Evolutionary conservation across 2,113 vertebrate species (phyloP), one percentile per base, ranked within the genome.

Genomic region (Capricornis sumatraensis): DNA sequence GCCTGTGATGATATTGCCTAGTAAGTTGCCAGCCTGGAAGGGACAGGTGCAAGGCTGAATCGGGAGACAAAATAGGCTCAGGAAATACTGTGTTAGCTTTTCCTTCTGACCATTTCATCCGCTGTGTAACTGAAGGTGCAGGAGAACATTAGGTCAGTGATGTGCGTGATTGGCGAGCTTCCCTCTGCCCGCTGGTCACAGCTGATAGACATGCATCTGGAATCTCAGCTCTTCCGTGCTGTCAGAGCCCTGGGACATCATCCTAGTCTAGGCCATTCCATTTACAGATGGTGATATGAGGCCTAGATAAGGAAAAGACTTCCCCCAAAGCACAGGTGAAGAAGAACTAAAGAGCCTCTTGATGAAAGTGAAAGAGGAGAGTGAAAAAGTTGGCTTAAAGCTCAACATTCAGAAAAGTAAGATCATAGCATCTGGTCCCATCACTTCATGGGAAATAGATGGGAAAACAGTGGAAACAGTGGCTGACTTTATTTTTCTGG

Each of bases 31-130:
- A 57, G 76, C 67, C 30, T 16, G 19, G 74, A 88, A 84, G 52
- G 88, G 97, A 64, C 83, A 84, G 95, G 89, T 96, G 53, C 85
- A 81, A 64, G 62, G 27, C 21, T 87, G 93, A 96, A 93, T 86
- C 2, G 0, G 53, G 53, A 97, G 52, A 94, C 87, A 53, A 57
- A 91, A 43, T n/a, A 36, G 86, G 50, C 30, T 53, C 43, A 95
- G 87, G 79, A 82, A 98, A 96, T 53, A 81, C 78, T 27, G 3
- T 40, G 25, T 91, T 86, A 55, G 82, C 40, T 97, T 79, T 79
- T 91, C 82, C 92, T 86, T 50, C 19, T 71, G 90, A 91, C 91
- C 53, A 25, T 88, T 87, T 50, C 30, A 14, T 78, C 81, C 6
- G 1, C 6, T 55, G 36, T 98, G 95, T 95, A 74, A 94, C 36